phyloP scores from a whole-genome alignment of 1,140 invertebrate genomes.

The Oscheius sp. region DNA sequence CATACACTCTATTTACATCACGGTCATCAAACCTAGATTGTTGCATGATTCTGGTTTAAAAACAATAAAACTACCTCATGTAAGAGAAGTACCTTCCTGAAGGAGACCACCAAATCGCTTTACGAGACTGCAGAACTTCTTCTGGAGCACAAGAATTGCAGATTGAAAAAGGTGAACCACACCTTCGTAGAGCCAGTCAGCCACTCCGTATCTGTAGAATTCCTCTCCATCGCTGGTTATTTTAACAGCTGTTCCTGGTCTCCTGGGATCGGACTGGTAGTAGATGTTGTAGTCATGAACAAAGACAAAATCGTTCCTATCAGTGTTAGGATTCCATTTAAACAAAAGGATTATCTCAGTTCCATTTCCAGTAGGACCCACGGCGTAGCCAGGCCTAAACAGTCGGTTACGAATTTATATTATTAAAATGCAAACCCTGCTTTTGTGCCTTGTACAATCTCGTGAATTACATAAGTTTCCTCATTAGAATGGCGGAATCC shows the following conservation, averaged over 20 bases:
- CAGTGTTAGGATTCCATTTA: constrained; percentile 15
- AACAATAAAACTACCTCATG: neutral
- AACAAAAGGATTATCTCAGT: constrained; percentile 16
- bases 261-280: constrained; percentile 48
- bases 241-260: constrained; percentile 3
- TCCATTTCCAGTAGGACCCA: constrained; percentile 20
- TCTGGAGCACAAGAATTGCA: constrained; percentile 17
- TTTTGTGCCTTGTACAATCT: neutral
- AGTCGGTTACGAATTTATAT: neutral
- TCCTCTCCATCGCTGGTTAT: constrained; percentile 16
- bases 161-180: constrained; percentile 32
- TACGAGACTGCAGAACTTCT: constrained; percentile 8
- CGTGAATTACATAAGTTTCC: neutral
- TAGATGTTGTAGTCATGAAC: constrained; percentile 56
- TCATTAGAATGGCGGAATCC: constrained; percentile 26
- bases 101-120: constrained; percentile 33
- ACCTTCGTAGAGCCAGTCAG: constrained; percentile 61
- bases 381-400: neutral
- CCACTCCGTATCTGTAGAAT: constrained; percentile 32
- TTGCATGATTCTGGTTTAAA: neutral
- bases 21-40: constrained; percentile 22
- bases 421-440: neutral
- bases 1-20: constrained; percentile 24
- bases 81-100: constrained; percentile 26
- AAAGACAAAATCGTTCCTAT: constrained; percentile 35